Base-by-base conservation (phyloP, 2,113 vertebrate genomes). In the Spermophilus dauricus region DNA sequence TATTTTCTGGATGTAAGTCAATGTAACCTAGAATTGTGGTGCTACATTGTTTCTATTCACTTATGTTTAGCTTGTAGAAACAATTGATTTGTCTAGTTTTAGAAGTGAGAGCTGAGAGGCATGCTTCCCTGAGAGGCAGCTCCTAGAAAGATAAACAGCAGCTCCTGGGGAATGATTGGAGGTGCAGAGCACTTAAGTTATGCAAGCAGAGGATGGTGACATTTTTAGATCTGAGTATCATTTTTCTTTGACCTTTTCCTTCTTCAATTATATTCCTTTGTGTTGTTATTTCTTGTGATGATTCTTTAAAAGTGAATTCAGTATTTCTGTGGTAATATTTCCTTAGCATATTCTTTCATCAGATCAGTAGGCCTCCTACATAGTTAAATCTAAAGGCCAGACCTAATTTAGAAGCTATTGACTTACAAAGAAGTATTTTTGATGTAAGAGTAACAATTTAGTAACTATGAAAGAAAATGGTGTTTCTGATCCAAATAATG, bases 201-300 rank as follows among this genome's bases (percentile, higher is more conserved):
- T 5, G 73, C 61, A 93, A 91, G 26, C 63, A 95, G 69, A 82
- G 45, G 91, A 86, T 24, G 30, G 8, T 72, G 58, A 78, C 78
- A 86, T 61, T 73, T 78, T 63, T 87, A 14, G 58, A 61, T 89
- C 22, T 34, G 24, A 92, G 45, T 67, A 13, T 89, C 34, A 13
- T 45, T 70, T 89, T 87, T 96, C 70, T 86, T 80, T 93, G 70
- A 81, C 51, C 76, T 89, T 88, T 87, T 86, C 69, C 69, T 84
- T 82, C 95, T 75, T 58, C 48, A 45, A 86, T 42, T 83, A 10
- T 92, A 97, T 97, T 94, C 39, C 91, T 86, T 65, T 89, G 37
- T 37, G 56, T 70, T 97, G 61, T 32, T 91, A 58, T 93, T 94
- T 94, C 65, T 95, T 81, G 8, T 75, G 80, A 51, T 89, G 91